phyloP scores from a whole-genome alignment of 2,888 invertebrate genomes.

The Portevinia maculata region DNA sequence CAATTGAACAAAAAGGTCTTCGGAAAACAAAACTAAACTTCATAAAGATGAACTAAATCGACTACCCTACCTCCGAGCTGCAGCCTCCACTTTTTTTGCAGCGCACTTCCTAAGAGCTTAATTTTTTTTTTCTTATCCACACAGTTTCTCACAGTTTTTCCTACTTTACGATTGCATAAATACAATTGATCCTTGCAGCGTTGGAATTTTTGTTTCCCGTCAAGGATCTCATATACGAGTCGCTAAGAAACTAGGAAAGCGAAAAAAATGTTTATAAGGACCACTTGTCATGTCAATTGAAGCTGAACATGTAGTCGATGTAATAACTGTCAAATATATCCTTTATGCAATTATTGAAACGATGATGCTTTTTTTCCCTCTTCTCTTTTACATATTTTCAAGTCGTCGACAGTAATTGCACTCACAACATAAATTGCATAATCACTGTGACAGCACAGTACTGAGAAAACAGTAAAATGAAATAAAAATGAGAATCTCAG shows the following conservation, averaged over 20 bases:
- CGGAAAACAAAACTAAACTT: constrained; percentile 7
- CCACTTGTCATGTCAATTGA: constrained; percentile 67
- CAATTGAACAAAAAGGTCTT: constrained; percentile 33
- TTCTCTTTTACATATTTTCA: constrained; percentile 12
- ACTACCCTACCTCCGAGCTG: background rate
- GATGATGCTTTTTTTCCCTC: constrained; percentile 4
- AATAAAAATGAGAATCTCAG: constrained; percentile 29
- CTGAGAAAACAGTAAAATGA: background rate
- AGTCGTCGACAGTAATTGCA: constrained; percentile 70
- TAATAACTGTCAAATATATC: constrained; percentile 68
- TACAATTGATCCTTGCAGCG: constrained; percentile 52
- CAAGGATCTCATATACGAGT: constrained; percentile 29
- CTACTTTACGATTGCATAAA: constrained; percentile 18
- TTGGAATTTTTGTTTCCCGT: constrained; percentile 18
- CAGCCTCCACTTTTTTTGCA: background rate
- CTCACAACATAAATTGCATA: constrained; percentile 43
- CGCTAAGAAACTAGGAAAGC: constrained; percentile 16
- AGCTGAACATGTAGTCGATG: constrained; percentile 52
- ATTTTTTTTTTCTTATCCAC: constrained; percentile 20
- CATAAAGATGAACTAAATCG: constrained; percentile 24
- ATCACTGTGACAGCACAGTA: constrained; percentile 6
- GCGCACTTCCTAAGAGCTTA: background rate
- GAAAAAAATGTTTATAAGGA: constrained; percentile 4
- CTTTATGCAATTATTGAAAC: constrained; percentile 64
- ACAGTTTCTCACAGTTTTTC: background rate